Conservation (phyloP, 2,113 vertebrate genomes). For the Leuciscus idus region DNA sequence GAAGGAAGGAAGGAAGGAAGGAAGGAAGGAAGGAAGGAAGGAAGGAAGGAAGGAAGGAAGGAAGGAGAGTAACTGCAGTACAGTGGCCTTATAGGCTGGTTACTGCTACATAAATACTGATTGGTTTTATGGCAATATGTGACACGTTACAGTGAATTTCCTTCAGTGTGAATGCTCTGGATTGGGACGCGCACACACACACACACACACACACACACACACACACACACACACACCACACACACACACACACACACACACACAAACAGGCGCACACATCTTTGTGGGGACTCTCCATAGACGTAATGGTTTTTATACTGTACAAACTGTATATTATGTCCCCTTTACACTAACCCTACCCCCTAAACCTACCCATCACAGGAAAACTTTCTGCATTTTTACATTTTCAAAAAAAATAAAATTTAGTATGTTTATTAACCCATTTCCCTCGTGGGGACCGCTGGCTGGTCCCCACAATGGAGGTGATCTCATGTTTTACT, state of each 20-base stretch:
- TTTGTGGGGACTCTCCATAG: too few relatives aligned
- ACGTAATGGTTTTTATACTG: too few relatives aligned
- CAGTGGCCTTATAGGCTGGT: constrained; percentile 7
- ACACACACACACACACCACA: background rate
- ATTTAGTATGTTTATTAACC: too few relatives aligned
- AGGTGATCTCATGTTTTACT: too few relatives aligned
- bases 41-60: background rate
- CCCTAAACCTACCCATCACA: too few relatives aligned
- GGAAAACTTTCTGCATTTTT: too few relatives aligned
- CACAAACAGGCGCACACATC: too few relatives aligned
- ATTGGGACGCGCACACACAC: background rate
- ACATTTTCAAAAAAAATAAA: too few relatives aligned
- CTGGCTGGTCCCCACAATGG: too few relatives aligned
- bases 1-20: background rate
- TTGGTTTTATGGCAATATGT: constrained; percentile 8
- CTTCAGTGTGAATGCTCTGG: constrained; percentile 5
- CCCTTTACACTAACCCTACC: too few relatives aligned
- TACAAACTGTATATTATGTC: too few relatives aligned
- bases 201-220: background rate
- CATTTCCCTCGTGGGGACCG: too few relatives aligned
- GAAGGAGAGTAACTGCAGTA: constrained; percentile 4
- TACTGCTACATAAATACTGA: constrained; percentile 32
- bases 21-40: background rate
- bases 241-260: background rate
- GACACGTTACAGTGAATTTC: constrained; percentile 37